Conservation (phyloP, 2,888 invertebrate genomes). For the Caenorhabditis sp. region DNA sequence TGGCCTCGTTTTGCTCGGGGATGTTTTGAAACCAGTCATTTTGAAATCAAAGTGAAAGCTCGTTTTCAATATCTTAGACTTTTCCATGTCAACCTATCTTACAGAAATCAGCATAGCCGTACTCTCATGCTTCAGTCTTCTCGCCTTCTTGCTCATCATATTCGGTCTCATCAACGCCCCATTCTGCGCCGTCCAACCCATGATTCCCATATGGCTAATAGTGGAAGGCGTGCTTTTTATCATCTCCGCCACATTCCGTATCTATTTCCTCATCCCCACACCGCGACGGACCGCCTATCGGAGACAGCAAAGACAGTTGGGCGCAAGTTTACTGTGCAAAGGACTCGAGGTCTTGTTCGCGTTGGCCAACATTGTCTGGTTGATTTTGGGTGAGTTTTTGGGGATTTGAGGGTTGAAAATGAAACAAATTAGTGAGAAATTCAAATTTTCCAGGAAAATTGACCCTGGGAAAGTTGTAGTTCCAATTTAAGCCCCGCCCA, state of each 20-base stretch:
- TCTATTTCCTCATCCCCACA: constrained; percentile 73
- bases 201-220: constrained; percentile 81
- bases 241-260: constrained; percentile 75
- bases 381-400: constrained; percentile 75
- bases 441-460: not conserved
- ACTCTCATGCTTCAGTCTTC: constrained; percentile 50
- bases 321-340: constrained; percentile 67
- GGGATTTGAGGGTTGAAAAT: too few relatives aligned
- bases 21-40: too few relatives aligned
- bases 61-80: too few relatives aligned
- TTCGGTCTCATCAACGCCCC: constrained; percentile 76
- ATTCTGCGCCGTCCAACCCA: constrained; percentile 79
- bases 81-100: not conserved
- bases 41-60: too few relatives aligned
- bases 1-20: too few relatives aligned
- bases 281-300: constrained; percentile 40
- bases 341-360: constrained; percentile 76
- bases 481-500: too few relatives aligned
- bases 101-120: constrained; percentile 61
- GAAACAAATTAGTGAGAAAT: too few relatives aligned
- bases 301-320: constrained; percentile 50
- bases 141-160: constrained; percentile 61
- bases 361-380: constrained; percentile 77
- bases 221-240: constrained; percentile 78
- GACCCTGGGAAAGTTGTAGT: not conserved